A percentile compares a stretch with the other conserved stretches of the same genome.
These are phyloP conservation scores for Rhagoletis zephyria DNA, from an alignment of 1,140 invertebrate species.

Conservation along the genomic window DNA sequence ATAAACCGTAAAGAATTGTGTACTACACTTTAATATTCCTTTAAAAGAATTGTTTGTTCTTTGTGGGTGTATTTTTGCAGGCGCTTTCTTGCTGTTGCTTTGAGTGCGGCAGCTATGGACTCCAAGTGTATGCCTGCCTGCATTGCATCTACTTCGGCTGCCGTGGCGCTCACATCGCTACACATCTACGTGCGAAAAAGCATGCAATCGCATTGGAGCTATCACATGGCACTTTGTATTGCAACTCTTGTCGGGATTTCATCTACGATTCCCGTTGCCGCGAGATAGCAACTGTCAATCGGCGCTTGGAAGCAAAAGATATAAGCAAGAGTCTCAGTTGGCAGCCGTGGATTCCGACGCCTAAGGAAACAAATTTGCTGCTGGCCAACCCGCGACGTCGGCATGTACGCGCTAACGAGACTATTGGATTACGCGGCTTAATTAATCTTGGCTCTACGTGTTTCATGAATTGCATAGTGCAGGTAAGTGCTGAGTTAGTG, in stretches of 20 bases:
- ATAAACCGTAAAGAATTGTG: not conserved
- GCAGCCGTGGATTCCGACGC: slow-evolving; percentile 85
- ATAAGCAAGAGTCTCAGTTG: slow-evolving; percentile 82
- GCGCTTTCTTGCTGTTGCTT: slow-evolving; percentile 67
- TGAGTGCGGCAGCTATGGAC: slow-evolving; percentile 82
- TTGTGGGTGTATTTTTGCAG: slow-evolving; percentile 26
- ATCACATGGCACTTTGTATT: slow-evolving; percentile 91
- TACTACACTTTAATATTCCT: not conserved
- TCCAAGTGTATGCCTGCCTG: slow-evolving; percentile 89
- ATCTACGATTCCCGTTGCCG: slow-evolving; percentile 86
- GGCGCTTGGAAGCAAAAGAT: slow-evolving; percentile 77
- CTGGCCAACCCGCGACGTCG: slow-evolving; percentile 84
- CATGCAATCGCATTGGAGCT: slow-evolving; percentile 90
- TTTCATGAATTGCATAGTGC: slow-evolving; percentile 98
- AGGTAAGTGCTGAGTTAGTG: slow-evolving; percentile 74
- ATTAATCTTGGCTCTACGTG: slow-evolving; percentile 98
- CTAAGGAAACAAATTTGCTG: slow-evolving; percentile 81
- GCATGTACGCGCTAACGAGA: slow-evolving; percentile 85
- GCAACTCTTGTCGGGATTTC: slow-evolving; percentile 92
- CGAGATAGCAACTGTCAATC: slow-evolving; percentile 76
- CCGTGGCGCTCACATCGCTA: slow-evolving; percentile 86
- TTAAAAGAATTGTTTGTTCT: not conserved
- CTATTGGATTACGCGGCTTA: slow-evolving; percentile 90
- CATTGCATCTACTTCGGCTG: slow-evolving; percentile 95
- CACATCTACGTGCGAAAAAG: slow-evolving; percentile 86